Conservation (phyloP, 2,888 invertebrate genomes). For the Aromia moschata region DNA sequence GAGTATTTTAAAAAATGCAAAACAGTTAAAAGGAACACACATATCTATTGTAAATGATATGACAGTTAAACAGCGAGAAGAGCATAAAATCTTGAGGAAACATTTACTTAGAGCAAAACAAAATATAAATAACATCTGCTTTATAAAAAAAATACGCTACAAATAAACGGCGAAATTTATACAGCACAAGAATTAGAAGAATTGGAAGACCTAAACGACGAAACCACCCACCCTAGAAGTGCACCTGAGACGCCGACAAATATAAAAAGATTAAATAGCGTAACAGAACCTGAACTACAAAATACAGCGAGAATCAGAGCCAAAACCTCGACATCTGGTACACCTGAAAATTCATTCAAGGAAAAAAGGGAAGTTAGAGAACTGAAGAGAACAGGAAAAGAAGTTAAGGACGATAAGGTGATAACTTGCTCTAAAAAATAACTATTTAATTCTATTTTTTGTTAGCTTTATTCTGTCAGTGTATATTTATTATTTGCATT, state of each 20-base stretch:
- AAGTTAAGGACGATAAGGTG: no score
- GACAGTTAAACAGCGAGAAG: conserved; percentile 12
- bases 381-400: no score
- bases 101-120: neutral
- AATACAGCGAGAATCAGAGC: no score
- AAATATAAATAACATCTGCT: neutral
- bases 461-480: no score
- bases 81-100: conserved; percentile 4
- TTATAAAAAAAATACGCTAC: conserved; percentile 8
- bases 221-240: neutral
- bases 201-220: neutral
- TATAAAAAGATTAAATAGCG: no score
- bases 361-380: no score
- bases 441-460: no score
- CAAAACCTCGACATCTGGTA: no score
- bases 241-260: neutral
- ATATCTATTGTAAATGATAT: conserved; percentile 10
- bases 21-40: conserved; percentile 11
- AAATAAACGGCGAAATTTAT: conserved; percentile 1
- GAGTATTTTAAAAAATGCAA: conserved; percentile 5
- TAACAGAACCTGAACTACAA: no score
- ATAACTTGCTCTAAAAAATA: no score
- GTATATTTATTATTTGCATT: no score
- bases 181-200: neutral
- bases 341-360: no score